These are phyloP conservation scores for Hypotaenidia okinawae DNA, from an alignment of 2,797 vertebrate genomes.

Conservation along the genomic window DNA sequence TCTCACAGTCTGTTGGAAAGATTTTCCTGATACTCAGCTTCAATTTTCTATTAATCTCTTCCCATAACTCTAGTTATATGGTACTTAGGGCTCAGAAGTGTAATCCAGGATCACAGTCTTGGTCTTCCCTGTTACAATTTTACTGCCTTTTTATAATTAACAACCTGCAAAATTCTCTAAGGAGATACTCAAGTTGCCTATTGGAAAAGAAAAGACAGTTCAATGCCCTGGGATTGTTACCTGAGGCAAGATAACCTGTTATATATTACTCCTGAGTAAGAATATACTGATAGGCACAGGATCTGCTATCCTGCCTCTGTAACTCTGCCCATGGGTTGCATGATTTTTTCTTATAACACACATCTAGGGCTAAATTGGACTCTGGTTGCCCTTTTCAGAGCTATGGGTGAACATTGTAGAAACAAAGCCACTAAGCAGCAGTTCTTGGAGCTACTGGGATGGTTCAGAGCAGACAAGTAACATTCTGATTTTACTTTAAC, in stretches of 20 bases:
- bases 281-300: background rate
- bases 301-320: background rate
- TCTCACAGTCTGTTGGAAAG: background rate
- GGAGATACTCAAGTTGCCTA: background rate
- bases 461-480: background rate
- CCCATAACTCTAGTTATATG: background rate
- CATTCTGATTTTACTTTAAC: background rate
- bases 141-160: conserved; percentile 6
- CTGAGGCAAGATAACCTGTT: background rate
- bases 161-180: background rate
- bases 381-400: background rate
- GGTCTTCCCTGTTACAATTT: conserved; percentile 15
- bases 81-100: background rate
- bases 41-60: conserved; percentile 18
- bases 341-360: background rate
- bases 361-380: background rate
- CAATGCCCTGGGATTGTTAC: background rate
- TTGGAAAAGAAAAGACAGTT: background rate
- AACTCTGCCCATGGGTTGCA: background rate
- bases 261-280: background rate
- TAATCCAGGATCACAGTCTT: background rate
- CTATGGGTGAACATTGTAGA: background rate
- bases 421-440: background rate
- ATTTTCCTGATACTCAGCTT: background rate
- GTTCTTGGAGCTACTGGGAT: background rate